phyloP scores from a whole-genome alignment of 2,113 vertebrate genomes.

The Thunnus maccoyii region DNA sequence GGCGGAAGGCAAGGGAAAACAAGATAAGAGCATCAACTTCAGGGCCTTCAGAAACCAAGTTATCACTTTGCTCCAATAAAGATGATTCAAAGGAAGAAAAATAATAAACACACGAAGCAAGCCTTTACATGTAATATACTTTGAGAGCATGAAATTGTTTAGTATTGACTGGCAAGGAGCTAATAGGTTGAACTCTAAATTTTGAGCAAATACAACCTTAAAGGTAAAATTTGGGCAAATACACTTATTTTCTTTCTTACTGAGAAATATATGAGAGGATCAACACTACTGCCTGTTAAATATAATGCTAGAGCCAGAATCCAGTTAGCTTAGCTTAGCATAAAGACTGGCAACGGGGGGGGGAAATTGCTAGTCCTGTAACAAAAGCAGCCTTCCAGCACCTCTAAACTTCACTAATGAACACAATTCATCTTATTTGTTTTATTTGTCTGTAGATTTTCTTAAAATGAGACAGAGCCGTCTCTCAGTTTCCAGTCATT shows the following conservation, averaged over 20 bases:
- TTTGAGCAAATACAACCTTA: neutral
- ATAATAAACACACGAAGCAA: constrained; percentile 31
- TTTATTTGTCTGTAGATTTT: too few relatives aligned
- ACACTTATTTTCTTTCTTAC: too few relatives aligned
- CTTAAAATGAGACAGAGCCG: too few relatives aligned
- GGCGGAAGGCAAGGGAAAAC: constrained; percentile 24
- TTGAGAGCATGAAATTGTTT: constrained; percentile 15
- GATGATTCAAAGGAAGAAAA: constrained; percentile 26
- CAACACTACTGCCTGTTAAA: neutral
- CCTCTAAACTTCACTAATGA: accelerated
- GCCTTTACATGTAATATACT: constrained; percentile 1
- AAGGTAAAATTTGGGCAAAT: neutral
- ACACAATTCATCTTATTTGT: too few relatives aligned
- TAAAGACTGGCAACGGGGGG: neutral
- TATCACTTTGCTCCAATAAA: constrained; percentile 37
- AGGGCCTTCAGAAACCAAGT: constrained; percentile 13
- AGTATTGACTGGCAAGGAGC: constrained; percentile 10
- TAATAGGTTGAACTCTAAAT: neutral
- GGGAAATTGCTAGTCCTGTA: too few relatives aligned
- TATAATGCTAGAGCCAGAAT: neutral
- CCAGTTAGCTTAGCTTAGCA: neutral
- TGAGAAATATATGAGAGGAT: neutral
- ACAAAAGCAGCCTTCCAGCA: neutral
- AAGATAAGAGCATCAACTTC: constrained; percentile 33
- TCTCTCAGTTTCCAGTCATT: neutral